phyloP scores from a whole-genome alignment of 2,113 vertebrate species.

The Lota lota region DNA sequence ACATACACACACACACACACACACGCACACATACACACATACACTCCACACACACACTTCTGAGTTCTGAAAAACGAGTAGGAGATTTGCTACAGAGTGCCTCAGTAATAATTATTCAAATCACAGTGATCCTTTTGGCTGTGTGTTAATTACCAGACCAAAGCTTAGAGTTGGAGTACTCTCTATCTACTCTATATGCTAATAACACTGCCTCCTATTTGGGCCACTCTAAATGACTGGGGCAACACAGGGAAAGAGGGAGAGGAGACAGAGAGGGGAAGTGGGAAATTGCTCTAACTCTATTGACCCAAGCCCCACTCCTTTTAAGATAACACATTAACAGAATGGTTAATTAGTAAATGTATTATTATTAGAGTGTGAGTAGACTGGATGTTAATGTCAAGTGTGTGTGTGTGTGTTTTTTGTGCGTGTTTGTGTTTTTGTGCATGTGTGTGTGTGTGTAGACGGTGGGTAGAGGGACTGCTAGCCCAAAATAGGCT shows the following conservation, averaged over 20 bases:
- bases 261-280: slow-evolving; percentile 23
- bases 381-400: slow-evolving; percentile 36
- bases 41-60: slow-evolving; percentile 5
- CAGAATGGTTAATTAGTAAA: slow-evolving; percentile 42
- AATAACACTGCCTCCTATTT: slow-evolving; percentile 58
- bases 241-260: slow-evolving; percentile 24
- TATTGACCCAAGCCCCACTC: slow-evolving; percentile 30
- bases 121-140: slow-evolving; percentile 58
- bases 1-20: background rate
- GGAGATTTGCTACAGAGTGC: slow-evolving; percentile 48
- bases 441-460: slow-evolving; percentile 5
- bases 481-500: slow-evolving; percentile 3
- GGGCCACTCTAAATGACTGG: slow-evolving; percentile 52
- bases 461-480: slow-evolving; percentile 15
- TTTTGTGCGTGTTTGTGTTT: too few relatives aligned
- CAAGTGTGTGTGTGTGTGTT: slow-evolving; percentile 20
- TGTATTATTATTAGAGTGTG: slow-evolving; percentile 31
- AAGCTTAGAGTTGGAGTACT: slow-evolving; percentile 60
- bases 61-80: slow-evolving; percentile 21
- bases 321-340: slow-evolving; percentile 41
- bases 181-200: slow-evolving; percentile 67
- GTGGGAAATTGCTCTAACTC: slow-evolving; percentile 35
- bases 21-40: slow-evolving; percentile 9
- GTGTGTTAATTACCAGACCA: slow-evolving; percentile 68
- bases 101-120: slow-evolving; percentile 66